Base-by-base conservation (phyloP, 2,888 invertebrate species). In the Ecdyonurus torrentis region DNA sequence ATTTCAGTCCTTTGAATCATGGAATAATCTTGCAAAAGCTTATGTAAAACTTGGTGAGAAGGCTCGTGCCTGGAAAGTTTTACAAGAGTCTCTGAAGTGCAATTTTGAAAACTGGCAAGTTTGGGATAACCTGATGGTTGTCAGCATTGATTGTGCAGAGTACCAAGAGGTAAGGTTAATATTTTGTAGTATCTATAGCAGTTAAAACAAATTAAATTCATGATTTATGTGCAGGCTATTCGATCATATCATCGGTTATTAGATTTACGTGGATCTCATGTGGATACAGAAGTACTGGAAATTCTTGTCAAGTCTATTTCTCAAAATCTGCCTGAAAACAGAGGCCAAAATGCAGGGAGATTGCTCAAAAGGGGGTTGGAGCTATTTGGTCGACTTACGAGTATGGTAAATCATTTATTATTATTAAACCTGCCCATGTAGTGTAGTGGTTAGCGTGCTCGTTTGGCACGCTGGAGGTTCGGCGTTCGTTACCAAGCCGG, bases 1-100 rank as follows among this genome's bases (percentile, higher is more conserved):
- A 63, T 72, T 86, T 0, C 78, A 87, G 75, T 89, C 89, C 63
- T 97, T 92, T 74, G 96, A 98, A 76, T 94, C 94, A 0, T 99
- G 98, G 99, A 98, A 95, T 75, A 99, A 99, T 74, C 78, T 99
- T 64, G 93, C 95, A 18, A 93, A 96, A 71, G 91, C 92, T 2
- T 92, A 96, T 69, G 86, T 95, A 7, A 87, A 90, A 70, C 78
- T 89, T 62, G 88, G 89, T 0, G 88, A 97, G 71, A 94, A 92
- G 76, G 78, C 81, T 64, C 81, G 90, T 63, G 97, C 96, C 0
- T 89, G 91, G 76, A 81, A 84, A 62, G 86, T 91, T 2, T 76
- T 96, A 0, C 83, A 88, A 70, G 96, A 98, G 75, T 90, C 98
- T 0, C 75, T 96, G 1, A 87, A 90, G 72, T 95, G 89, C 74